Evolutionary conservation across 2,113 vertebrate genomes (phyloP).

Genomic region (Alethe diademata): DNA sequence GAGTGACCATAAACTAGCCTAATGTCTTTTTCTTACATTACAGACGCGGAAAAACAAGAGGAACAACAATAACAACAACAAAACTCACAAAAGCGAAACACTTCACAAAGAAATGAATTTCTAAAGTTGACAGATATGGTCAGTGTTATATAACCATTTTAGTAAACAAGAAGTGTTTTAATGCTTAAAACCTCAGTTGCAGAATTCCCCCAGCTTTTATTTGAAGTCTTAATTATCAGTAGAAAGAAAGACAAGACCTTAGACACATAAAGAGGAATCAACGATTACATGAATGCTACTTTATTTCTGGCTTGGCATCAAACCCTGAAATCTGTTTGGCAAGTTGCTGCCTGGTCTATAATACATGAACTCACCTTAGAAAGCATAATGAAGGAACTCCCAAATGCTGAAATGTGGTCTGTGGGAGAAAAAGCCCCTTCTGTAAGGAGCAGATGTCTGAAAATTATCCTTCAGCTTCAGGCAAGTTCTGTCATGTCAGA

Average conservation of each 20-base stretch:
- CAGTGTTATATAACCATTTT: neutral
- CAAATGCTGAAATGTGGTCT: neutral
- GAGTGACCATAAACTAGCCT: neutral
- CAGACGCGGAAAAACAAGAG: neutral
- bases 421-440: neutral
- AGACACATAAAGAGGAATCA: neutral
- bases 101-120: neutral
- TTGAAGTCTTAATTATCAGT: constrained; percentile 6
- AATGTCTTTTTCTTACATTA: neutral
- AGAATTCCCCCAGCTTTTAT: neutral
- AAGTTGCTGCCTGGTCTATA: neutral
- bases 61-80: neutral
- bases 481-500: constrained; percentile 41
- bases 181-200: neutral
- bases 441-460: constrained; percentile 41
- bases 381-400: neutral
- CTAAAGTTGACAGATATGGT: neutral
- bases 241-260: neutral
- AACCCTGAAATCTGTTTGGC: neutral
- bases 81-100: fast-evolving
- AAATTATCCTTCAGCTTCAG: constrained; percentile 36
- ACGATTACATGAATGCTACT: neutral
- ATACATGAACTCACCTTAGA: neutral
- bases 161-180: neutral
- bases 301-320: neutral